Conservation (phyloP, 2,888 invertebrate species). For the Drosophila lacicola region DNA sequence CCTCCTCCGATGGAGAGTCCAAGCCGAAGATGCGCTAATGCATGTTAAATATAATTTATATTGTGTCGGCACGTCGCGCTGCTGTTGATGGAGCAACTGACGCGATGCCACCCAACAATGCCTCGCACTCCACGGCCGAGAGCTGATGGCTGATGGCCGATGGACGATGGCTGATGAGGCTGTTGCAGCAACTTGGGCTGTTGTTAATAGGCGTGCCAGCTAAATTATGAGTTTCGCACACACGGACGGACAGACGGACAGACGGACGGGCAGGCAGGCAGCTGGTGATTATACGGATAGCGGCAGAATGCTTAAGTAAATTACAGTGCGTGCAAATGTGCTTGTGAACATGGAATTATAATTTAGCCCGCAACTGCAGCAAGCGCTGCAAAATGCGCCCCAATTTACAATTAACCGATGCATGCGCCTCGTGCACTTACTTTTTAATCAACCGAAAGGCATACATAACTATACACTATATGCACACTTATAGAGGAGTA, state of each 20-base stretch:
- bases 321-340: conserved; percentile 82
- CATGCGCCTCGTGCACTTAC: conserved; percentile 53
- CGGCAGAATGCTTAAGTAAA: conserved; percentile 80
- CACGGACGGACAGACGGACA: conserved; percentile 23
- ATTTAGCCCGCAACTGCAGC: conserved; percentile 62
- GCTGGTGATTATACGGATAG: conserved; percentile 64
- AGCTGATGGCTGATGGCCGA: conserved; percentile 13
- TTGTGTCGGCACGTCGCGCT: conserved; percentile 78
- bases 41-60: conserved; percentile 77
- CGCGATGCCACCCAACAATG: conserved; percentile 74
- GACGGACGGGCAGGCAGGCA: conserved; percentile 26
- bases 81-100: conserved; percentile 78
- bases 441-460: conserved; percentile 61
- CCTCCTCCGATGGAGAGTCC: neutral
- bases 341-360: conserved; percentile 81
- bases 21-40: conserved; percentile 43
- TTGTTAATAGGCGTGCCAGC: conserved; percentile 78
- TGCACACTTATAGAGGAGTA: neutral
- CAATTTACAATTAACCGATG: conserved; percentile 76
- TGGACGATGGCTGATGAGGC: conserved; percentile 8
- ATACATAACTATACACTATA: neutral
- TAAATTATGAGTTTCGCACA: conserved; percentile 82
- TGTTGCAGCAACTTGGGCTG: conserved; percentile 37
- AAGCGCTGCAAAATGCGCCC: conserved; percentile 46
- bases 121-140: conserved; percentile 21